These are phyloP conservation scores for Cinclus mexicanus DNA, from an alignment of 2,113 vertebrate genomes.

Conservation along the genomic window DNA sequence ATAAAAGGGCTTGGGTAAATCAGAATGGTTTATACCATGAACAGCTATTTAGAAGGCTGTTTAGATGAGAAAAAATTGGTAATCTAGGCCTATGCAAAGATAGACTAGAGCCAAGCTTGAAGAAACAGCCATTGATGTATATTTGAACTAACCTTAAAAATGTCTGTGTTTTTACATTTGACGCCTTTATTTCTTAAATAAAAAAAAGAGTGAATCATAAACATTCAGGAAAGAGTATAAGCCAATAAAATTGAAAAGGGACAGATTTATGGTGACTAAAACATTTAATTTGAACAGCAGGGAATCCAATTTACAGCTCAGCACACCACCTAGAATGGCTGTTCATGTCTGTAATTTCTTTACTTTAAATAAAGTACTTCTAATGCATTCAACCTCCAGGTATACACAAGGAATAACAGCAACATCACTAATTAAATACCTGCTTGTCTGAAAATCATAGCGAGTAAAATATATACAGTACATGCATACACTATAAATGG, in stretches of 20 bases:
- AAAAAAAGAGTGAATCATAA: not conserved
- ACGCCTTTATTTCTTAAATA: not conserved
- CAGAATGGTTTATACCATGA: not conserved
- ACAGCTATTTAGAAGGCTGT: not conserved
- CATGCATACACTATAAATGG: not conserved
- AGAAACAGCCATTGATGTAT: not conserved
- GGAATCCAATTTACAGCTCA: not conserved
- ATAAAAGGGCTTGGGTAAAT: not conserved
- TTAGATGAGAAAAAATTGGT: not conserved
- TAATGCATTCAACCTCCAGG: not conserved
- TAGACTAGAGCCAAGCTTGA: not conserved
- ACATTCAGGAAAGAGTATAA: not conserved
- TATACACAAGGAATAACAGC: not conserved
- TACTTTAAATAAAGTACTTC: not conserved
- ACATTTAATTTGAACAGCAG: not conserved
- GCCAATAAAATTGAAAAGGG: not conserved
- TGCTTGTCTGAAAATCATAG: not conserved
- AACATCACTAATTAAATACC: not conserved
- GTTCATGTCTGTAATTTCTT: not conserved
- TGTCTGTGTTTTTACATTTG: not conserved
- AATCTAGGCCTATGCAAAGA: not conserved
- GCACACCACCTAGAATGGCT: not conserved
- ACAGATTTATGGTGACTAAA: not conserved
- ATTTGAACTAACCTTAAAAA: not conserved
- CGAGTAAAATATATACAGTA: not conserved